A percentile compares a stretch with the other conserved stretches of the same genome.
phyloP scores from a whole-genome alignment of 2,113 vertebrate species.

The Desmodus rotundus region DNA sequence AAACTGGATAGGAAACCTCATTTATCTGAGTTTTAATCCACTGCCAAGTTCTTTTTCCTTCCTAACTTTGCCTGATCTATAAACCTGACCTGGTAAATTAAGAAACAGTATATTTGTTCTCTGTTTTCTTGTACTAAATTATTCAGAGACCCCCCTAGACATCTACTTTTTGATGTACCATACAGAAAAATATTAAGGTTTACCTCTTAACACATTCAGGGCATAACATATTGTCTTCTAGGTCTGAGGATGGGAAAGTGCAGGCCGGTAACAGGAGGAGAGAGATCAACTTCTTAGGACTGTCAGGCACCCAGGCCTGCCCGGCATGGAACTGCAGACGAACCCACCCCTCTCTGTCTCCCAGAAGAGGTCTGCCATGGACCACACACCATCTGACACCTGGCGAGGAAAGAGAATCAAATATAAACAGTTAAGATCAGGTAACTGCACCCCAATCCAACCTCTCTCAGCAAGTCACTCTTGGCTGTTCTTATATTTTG shows the following conservation, averaged over 20 bases:
- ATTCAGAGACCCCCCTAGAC: not conserved
- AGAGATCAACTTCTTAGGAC: constrained; percentile 33
- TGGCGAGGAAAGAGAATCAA: not conserved
- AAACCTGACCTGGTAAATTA: not conserved
- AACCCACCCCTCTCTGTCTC: constrained; percentile 52
- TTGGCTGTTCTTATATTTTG: not conserved
- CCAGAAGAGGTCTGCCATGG: constrained; percentile 30
- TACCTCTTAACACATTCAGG: constrained; percentile 68
- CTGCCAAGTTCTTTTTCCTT: not conserved
- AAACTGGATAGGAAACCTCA: not conserved
- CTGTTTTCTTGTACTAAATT: not conserved
- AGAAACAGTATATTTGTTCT: not conserved
- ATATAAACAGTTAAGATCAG: not conserved
- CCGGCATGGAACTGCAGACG: constrained; percentile 55
- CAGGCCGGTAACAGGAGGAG: constrained; percentile 67
- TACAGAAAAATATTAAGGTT: not conserved
- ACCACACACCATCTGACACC: constrained; percentile 67
- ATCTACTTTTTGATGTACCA: not conserved
- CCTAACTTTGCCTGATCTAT: not conserved
- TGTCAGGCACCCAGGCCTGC: constrained; percentile 60
- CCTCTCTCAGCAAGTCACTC: not conserved
- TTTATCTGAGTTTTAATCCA: not conserved
- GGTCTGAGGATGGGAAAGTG: constrained; percentile 31
- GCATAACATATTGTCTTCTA: constrained; percentile 69
- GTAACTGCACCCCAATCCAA: fast-evolving